Evolutionary conservation across 92 coral and sea anemone species (phyloP).

Genomic region (Bergia puertoricense): DNA sequence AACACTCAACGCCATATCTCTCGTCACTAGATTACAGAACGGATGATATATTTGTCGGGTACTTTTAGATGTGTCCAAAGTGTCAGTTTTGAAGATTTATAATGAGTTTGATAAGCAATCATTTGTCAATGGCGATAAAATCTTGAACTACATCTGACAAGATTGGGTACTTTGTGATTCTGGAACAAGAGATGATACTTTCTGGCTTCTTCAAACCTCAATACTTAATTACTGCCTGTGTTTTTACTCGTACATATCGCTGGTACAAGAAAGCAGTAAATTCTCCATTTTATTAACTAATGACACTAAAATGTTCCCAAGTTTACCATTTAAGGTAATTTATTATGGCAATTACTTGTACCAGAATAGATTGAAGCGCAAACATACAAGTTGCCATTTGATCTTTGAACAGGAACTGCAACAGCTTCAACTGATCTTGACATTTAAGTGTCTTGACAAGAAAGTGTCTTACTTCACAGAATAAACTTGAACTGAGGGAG

Average conservation of each 20-base stretch:
- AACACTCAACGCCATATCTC: background rate
- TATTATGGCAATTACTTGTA: background rate
- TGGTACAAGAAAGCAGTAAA: constrained; percentile 10
- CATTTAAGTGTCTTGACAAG: background rate
- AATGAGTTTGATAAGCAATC: constrained; percentile 13
- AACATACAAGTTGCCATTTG: background rate
- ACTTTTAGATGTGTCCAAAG: constrained; percentile 30
- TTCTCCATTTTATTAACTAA: background rate
- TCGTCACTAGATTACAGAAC: background rate
- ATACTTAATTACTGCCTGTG: background rate
- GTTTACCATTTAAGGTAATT: background rate
- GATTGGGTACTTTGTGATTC: background rate
- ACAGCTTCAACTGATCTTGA: background rate
- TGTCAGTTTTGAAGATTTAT: constrained; percentile 32
- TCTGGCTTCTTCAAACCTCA: background rate
- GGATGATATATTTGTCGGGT: constrained; percentile 24
- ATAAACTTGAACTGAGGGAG: no score
- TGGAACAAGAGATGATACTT: background rate
- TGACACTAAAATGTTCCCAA: background rate
- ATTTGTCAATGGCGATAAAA: constrained; percentile 12
- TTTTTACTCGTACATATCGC: background rate
- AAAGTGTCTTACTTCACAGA: background rate
- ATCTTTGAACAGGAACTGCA: background rate
- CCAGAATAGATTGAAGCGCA: background rate
- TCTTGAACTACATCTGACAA: background rate